Base-by-base conservation (phyloP, 2,888 invertebrate species). In the Odontomyia ornata region DNA sequence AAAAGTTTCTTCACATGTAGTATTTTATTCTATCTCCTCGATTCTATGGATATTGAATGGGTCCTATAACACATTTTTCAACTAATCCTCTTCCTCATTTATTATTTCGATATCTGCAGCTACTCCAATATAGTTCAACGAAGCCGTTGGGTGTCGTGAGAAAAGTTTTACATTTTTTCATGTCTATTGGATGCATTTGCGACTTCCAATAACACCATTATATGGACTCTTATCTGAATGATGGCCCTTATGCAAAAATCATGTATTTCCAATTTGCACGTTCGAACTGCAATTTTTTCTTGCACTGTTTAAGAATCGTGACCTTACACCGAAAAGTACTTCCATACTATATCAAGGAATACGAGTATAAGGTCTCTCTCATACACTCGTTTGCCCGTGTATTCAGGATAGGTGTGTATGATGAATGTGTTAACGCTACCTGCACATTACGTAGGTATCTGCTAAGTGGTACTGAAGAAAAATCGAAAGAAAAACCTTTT, bases 251-350 rank as follows among this genome's bases (percentile, higher is more conserved):
- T 73, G 57, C 73, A 73, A 73, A 73, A 73, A 43, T 57, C 60
- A 56, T 57, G 57, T 73, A 57, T 30, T 73, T 15, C 72, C 73
- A 73, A 73, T 73, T 73, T 73, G 73, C 73, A 73, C 73, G 73
- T 73, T 73, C 73, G 73, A 52, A 57, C 57, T 73, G 73, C 73
- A 73, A 60, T 30, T 73, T 72, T 73, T 72, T 28, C 28, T 56
- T 60, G 36, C 43, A n/a, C 73, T 36, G 36, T 21, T 36, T n/a
- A 57, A 27, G 36, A 73, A 73, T 73, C 73, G 73, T 73, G 73
- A 73, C 73, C 73, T 73, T 73, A 73, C 57, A 57, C 73, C 73
- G n/a, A 73, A 69, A 73, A n/a, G 60, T 57, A 57, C 73, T 73
- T 57, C 43, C 36, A 57, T 21, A 21, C 27, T 60, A 36, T 36